These are phyloP conservation scores for Pseudomyrmex gracilis DNA, from an alignment of 1,140 invertebrate species.

Conservation along the genomic window DNA sequence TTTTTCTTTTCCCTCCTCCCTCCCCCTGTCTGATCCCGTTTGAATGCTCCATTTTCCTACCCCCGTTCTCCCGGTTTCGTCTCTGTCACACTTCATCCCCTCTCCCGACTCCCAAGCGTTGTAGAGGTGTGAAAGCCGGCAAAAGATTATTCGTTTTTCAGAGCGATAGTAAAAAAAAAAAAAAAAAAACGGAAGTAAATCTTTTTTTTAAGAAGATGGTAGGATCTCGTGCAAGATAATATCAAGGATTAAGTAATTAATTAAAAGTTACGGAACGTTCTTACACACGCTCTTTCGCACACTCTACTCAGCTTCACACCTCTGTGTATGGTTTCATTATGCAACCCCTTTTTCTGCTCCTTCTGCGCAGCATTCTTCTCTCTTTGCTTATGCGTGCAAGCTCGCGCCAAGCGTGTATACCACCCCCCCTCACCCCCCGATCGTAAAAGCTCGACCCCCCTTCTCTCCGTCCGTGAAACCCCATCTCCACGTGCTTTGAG, in stretches of 20 bases:
- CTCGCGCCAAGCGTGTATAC: conserved; percentile 55
- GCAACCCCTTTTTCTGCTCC: not conserved
- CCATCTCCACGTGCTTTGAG: conserved; percentile 55
- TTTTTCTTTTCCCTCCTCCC: conserved; percentile 1
- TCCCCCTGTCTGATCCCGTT: not conserved
- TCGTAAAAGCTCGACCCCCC: conserved; percentile 39
- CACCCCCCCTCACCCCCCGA: not conserved
- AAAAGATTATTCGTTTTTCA: not conserved
- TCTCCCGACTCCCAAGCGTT: conserved; percentile 23
- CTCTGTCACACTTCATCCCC: not conserved
- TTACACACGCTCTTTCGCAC: not conserved
- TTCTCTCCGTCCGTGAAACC: conserved; percentile 22
- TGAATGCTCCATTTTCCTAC: conserved; percentile 32
- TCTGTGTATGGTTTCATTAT: conserved; percentile 2
- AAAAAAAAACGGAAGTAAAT: too few relatives aligned
- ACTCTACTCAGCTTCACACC: conserved; percentile 13
- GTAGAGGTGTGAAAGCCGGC: conserved; percentile 29
- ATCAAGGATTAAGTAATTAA: not conserved
- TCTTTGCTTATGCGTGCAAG: conserved; percentile 51
- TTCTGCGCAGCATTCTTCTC: conserved; percentile 17
- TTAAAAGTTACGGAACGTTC: not conserved
- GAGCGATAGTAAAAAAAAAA: too few relatives aligned
- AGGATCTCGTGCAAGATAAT: too few relatives aligned
- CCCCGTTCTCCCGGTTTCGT: not conserved
- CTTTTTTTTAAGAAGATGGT: too few relatives aligned